Conservation (phyloP, 2,113 vertebrate genomes). For the Perognathus longimembris region DNA sequence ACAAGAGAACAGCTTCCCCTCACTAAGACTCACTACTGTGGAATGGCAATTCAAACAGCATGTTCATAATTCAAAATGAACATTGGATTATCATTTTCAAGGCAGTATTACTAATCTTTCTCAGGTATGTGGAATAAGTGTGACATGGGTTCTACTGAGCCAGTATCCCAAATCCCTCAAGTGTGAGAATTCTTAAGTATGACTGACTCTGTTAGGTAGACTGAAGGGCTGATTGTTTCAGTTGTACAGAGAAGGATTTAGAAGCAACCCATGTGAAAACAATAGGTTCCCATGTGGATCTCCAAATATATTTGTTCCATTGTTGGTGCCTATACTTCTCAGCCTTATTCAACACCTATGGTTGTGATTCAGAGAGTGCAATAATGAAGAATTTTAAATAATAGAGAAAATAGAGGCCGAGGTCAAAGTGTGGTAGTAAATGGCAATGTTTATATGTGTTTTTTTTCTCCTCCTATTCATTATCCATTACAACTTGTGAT, state of each 20-base stretch:
- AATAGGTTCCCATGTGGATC: not conserved
- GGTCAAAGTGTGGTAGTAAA: not conserved
- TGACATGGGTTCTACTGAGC: not conserved
- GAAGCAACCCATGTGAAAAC: too few species aligned
- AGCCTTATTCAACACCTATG: not conserved
- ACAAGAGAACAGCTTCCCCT: not conserved
- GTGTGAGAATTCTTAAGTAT: not conserved
- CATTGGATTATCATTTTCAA: conserved; percentile 12
- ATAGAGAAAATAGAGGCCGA: not conserved
- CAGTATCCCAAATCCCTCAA: not conserved
- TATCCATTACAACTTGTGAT: not conserved
- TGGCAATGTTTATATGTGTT: not conserved
- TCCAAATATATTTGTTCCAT: not conserved
- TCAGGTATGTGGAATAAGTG: conserved; percentile 57
- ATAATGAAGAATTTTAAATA: not conserved
- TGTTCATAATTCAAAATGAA: not conserved
- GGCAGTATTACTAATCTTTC: not conserved
- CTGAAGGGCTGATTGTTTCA: not conserved
- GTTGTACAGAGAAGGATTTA: not conserved
- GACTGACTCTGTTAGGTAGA: not conserved
- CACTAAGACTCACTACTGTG: not conserved
- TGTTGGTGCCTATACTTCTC: not conserved
- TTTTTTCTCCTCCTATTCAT: not conserved
- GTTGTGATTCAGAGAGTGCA: not conserved
- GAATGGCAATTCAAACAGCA: not conserved